phyloP scores from a whole-genome alignment of 92 coral and sea anemone species.

The Umimayanthus chanpuru region DNA sequence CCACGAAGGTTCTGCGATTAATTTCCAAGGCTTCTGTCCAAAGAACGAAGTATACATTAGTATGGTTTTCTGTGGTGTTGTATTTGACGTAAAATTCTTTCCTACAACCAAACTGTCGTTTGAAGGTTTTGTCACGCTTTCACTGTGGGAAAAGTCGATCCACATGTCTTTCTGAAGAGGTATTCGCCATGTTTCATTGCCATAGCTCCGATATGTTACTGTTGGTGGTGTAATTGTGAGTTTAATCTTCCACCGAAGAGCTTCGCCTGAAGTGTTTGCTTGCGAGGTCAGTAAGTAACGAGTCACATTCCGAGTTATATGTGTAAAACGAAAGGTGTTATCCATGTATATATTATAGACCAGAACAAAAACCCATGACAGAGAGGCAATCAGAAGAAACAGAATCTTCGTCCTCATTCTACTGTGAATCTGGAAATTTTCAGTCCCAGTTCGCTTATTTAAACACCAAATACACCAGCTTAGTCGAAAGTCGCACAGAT shows the following conservation, averaged over 20 bases:
- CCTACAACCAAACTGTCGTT: not conserved
- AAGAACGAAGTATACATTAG: conserved; percentile 12
- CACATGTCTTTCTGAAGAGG: conserved; percentile 25
- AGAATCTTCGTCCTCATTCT: not conserved
- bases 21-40: not conserved
- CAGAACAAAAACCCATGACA: not conserved
- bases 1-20: conserved; percentile 1
- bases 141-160: conserved; percentile 8
- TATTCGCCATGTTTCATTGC: conserved; percentile 9
- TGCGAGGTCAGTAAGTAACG: not conserved
- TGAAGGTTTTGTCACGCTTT: conserved; percentile 15
- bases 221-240: not conserved
- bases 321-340: not conserved
- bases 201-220: not conserved
- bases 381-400: not conserved
- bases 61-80: conserved; percentile 7
- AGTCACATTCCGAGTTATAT: not conserved
- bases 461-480: not conserved
- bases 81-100: not conserved
- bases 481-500: not conserved
- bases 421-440: not conserved
- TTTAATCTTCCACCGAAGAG: not conserved
- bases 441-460: not conserved
- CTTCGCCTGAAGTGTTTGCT: no score
- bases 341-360: not conserved